These are phyloP conservation scores for Chiropotes sagulatus DNA, from an alignment of 2,797 vertebrate species.

Conservation along the genomic window DNA sequence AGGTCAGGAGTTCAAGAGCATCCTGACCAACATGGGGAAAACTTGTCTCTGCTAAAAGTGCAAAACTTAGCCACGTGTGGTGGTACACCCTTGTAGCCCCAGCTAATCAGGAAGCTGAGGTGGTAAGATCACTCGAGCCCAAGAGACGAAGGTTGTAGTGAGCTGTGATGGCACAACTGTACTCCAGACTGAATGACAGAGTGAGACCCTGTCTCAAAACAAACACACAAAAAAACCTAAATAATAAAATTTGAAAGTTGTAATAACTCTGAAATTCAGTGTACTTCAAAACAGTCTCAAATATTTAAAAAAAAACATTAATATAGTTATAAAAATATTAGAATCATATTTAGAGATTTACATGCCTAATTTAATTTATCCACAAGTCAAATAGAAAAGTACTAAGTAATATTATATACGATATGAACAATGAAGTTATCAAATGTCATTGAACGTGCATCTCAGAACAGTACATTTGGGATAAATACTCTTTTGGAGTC, in stretches of 20 bases:
- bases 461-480: background rate
- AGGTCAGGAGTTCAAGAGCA: background rate
- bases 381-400: background rate
- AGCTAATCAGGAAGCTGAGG: background rate
- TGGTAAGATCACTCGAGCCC: background rate
- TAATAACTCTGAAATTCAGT: background rate
- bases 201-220: background rate
- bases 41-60: background rate
- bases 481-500: background rate
- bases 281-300: background rate
- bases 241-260: background rate
- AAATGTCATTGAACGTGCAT: background rate
- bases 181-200: background rate
- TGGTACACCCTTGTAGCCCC: background rate
- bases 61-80: background rate
- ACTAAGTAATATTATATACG: background rate
- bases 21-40: background rate
- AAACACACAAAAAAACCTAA: background rate
- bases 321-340: background rate
- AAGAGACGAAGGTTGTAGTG: background rate
- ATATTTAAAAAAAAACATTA: background rate
- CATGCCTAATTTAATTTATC: background rate
- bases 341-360: background rate
- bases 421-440: background rate
- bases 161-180: background rate